phyloP scores from a whole-genome alignment of 1,140 invertebrate species.

The Lasioglossum albipes region DNA sequence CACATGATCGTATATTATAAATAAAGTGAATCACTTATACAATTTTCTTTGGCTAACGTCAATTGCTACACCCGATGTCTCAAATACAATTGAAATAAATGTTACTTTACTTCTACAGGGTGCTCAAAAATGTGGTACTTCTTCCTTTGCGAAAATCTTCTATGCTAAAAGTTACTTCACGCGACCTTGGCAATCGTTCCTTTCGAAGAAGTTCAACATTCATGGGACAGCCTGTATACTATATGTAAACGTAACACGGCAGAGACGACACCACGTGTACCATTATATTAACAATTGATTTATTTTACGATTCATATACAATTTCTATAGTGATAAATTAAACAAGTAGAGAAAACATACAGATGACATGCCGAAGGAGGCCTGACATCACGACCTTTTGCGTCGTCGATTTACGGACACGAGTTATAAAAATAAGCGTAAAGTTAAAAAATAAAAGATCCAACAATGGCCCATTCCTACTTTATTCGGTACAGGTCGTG shows the following conservation, averaged over 20 bases:
- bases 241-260: no score
- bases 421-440: background rate
- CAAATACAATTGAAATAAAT: background rate
- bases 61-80: background rate
- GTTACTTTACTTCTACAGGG: background rate
- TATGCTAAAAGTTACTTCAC: no score
- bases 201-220: no score
- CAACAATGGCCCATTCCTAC: background rate
- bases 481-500: slow-evolving; percentile 46
- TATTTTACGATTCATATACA: background rate
- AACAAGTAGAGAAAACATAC: background rate
- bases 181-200: no score
- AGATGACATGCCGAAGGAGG: no score
- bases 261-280: background rate
- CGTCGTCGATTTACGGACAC: no score
- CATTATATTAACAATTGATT: background rate
- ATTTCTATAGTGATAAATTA: slow-evolving; percentile 2
- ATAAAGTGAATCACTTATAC: slow-evolving; percentile 14
- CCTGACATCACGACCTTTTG: no score
- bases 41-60: background rate
- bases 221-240: no score
- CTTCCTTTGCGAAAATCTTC: no score
- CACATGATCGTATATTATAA: background rate
- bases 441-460: background rate
- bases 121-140: no score